phyloP scores from a whole-genome alignment of 92 coral and sea anemone species.

The Pocillopora grandis region DNA sequence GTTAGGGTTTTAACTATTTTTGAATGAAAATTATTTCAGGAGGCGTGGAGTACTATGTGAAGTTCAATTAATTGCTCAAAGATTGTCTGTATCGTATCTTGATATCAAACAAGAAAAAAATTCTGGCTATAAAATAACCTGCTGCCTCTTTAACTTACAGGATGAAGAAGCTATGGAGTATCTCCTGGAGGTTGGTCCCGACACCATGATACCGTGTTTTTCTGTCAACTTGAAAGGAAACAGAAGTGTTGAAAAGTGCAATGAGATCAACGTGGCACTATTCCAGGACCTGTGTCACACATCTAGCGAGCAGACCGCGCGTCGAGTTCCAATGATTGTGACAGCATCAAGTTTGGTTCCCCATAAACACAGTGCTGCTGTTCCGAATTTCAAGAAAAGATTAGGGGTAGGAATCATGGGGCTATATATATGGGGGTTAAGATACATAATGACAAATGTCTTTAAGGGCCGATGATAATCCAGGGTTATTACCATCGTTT shows the following conservation, averaged over 20 bases:
- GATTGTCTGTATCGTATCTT: too few species aligned
- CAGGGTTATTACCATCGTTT: too few species aligned
- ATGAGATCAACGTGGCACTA: constrained; percentile 59
- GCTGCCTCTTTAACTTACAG: constrained; percentile 16
- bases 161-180: constrained; percentile 72
- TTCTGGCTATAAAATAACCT: not conserved
- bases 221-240: constrained; percentile 79
- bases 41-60: too few species aligned
- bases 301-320: constrained; percentile 58
- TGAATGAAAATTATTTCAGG: too few species aligned
- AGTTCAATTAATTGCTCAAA: too few species aligned
- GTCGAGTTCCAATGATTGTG: constrained; percentile 80
- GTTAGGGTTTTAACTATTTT: too few species aligned
- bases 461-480: too few species aligned
- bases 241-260: constrained; percentile 56
- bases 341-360: constrained; percentile 79
- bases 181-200: constrained; percentile 82
- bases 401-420: constrained; percentile 69
- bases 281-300: constrained; percentile 64
- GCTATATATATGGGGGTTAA: too few species aligned
- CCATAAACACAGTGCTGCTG: constrained; percentile 60
- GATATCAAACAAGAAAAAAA: too few species aligned
- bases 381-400: constrained; percentile 68
- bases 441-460: too few species aligned
- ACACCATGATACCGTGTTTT: constrained; percentile 90